Evolutionary conservation across 2,113 vertebrate species (phyloP).

Genomic region (Zapus hudsonius): DNA sequence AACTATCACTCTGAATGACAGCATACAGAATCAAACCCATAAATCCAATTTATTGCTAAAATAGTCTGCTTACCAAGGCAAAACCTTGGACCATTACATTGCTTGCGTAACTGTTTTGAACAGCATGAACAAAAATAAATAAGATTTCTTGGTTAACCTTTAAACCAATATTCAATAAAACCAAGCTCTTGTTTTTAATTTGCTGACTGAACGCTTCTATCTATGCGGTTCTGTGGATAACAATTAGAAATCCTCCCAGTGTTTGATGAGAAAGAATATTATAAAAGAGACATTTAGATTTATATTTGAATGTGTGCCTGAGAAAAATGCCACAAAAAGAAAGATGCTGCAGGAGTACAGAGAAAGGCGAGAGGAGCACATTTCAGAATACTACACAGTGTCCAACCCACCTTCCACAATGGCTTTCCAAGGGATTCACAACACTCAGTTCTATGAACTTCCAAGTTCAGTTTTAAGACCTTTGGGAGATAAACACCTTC

Average conservation of each 20-base stretch:
- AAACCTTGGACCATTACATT: constrained; percentile 44
- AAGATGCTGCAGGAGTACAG: not conserved
- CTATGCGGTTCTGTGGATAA: not conserved
- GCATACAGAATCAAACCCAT: not conserved
- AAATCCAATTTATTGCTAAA: constrained; percentile 23
- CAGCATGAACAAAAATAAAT: constrained; percentile 43
- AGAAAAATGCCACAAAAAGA: not conserved
- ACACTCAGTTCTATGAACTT: not conserved
- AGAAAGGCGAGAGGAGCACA: not conserved
- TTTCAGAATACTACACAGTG: accelerated
- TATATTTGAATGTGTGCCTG: not conserved
- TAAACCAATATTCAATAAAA: constrained; percentile 52
- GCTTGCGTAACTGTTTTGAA: constrained; percentile 58
- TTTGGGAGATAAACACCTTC: not conserved
- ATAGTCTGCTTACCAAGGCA: constrained; percentile 3
- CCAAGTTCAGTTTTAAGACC: not conserved
- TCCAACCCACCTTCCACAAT: not conserved
- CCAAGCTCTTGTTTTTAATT: not conserved
- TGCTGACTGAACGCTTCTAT: not conserved
- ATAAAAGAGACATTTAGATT: not conserved
- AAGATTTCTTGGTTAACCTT: constrained; percentile 60
- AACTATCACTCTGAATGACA: not conserved
- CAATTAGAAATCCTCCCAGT: not conserved
- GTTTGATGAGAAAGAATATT: not conserved
- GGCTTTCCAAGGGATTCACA: not conserved